phyloP scores from a whole-genome alignment of 2,888 invertebrate species.

The Patella depressa region DNA sequence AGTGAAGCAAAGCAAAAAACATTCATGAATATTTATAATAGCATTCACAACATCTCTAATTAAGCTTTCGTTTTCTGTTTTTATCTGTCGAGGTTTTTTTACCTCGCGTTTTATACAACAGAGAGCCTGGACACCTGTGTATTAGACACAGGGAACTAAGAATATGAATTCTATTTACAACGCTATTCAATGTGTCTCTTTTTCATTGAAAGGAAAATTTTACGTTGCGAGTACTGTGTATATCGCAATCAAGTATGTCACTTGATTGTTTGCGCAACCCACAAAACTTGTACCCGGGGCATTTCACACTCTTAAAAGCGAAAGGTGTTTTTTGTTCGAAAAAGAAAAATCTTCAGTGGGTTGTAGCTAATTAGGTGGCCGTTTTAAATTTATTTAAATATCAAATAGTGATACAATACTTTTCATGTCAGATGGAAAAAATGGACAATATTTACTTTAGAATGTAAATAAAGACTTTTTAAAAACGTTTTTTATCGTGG shows the following conservation, averaged over 20 bases:
- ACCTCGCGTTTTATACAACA: too few relatives aligned
- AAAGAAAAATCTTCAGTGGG: background rate
- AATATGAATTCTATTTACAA: too few relatives aligned
- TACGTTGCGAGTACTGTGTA: background rate
- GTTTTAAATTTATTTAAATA: constrained; percentile 7
- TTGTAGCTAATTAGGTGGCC: constrained; percentile 8
- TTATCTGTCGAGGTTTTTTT: too few relatives aligned
- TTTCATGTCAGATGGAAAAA: background rate
- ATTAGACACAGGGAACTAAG: too few relatives aligned
- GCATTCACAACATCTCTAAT: too few relatives aligned
- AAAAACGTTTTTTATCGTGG: too few relatives aligned
- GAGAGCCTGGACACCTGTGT: too few relatives aligned
- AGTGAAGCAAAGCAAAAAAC: too few relatives aligned
- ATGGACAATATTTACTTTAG: background rate
- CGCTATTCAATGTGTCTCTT: too few relatives aligned
- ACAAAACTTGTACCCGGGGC: constrained; percentile 4
- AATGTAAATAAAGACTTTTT: background rate
- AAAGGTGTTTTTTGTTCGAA: constrained; percentile 7
- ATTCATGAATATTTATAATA: too few relatives aligned
- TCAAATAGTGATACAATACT: constrained; percentile 2
- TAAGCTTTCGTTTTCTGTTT: too few relatives aligned
- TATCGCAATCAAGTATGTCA: constrained; percentile 8
- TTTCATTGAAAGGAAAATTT: too few relatives aligned
- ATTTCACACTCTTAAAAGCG: constrained; percentile 1
- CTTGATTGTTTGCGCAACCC: constrained; percentile 2